Base-by-base conservation (phyloP, 1,140 invertebrate genomes). In the Saccostrea echinata region DNA sequence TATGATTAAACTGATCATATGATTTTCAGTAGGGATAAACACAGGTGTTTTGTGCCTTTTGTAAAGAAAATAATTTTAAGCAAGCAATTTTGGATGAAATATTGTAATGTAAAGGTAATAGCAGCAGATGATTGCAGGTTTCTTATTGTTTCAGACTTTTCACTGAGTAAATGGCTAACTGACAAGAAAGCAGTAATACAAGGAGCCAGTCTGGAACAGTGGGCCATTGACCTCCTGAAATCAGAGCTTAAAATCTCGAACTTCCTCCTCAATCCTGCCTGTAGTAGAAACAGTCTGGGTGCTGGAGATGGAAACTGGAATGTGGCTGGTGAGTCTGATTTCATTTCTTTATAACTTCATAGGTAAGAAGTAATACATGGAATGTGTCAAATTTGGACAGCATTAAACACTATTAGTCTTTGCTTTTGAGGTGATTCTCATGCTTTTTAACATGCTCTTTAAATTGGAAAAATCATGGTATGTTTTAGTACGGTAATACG, bases 241-340 rank as follows among this genome's bases (percentile, higher is more conserved):
- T 83, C 84, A 18, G 87, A 88, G n/a, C 68, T 88, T 13, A 68
- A 81, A 33, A 81, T 88, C 16, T 83, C 87, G 11, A 84, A 57
- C 18, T 80, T 85, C 83, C 64, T 84, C 0, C 27, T 68, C 21
- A 71, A 86, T 30, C 85, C 88, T 18, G 24, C 57, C 3, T 89
- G 88, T 85, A 71, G 80, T 18, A 55, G 13, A 18, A n/a, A 51
- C 3, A 81, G 24, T 27, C 84, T 84, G 35, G 27, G 53, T 52
- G 83, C 82, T 51, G 30, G 51, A 21, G 18, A 53, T 18, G 84
- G 84, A 33, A 84, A 84, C 35, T 89, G 88, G 87, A 84, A 88
- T 81, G 18, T 35, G 11, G 43, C 87, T 84, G 52, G 87, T 88
- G 57, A 88, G 9, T 27, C 82, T 55, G 11, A 53, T 18, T 86